Evolutionary conservation across 2,888 invertebrate genomes (phyloP).

Genomic region (Pandemis heparana): DNA sequence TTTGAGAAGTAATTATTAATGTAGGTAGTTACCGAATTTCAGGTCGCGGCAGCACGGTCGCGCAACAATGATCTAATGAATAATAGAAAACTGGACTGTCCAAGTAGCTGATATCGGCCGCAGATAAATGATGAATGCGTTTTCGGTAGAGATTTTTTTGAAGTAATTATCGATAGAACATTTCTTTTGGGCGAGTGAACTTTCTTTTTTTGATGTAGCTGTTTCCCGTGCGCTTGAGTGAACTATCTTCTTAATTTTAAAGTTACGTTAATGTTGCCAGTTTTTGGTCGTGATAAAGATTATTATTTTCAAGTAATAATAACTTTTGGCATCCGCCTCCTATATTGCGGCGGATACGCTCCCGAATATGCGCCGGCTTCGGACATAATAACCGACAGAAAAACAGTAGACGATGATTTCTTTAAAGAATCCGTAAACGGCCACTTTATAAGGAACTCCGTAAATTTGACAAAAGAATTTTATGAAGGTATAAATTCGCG

Average conservation of each 20-base stretch:
- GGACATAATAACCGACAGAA: slow-evolving; percentile 75
- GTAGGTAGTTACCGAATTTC: slow-evolving; percentile 83
- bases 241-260: slow-evolving; percentile 6
- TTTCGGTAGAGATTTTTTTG: slow-evolving; percentile 68
- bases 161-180: slow-evolving; percentile 71
- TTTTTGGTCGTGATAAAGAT: neutral
- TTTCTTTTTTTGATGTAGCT: slow-evolving; percentile 53
- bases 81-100: slow-evolving; percentile 79
- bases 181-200: slow-evolving; percentile 48
- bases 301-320: slow-evolving; percentile 10
- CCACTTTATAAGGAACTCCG: slow-evolving; percentile 75
- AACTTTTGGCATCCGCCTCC: slow-evolving; percentile 6
- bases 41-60: slow-evolving; percentile 71
- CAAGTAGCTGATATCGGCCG: slow-evolving; percentile 76
- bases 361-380: slow-evolving; percentile 46
- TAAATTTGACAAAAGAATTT: slow-evolving; percentile 85
- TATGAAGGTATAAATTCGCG: slow-evolving; percentile 82
- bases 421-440: slow-evolving; percentile 72
- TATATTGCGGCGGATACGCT: slow-evolving; percentile 25
- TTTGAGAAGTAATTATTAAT: slow-evolving; percentile 86
- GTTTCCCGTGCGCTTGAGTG: slow-evolving; percentile 43
- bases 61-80: slow-evolving; percentile 79
- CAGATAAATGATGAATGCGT: slow-evolving; percentile 80
- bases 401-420: slow-evolving; percentile 77
- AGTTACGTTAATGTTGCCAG: neutral